Base-by-base conservation (phyloP, 2,797 vertebrate genomes). In the Eulemur coronatus region DNA sequence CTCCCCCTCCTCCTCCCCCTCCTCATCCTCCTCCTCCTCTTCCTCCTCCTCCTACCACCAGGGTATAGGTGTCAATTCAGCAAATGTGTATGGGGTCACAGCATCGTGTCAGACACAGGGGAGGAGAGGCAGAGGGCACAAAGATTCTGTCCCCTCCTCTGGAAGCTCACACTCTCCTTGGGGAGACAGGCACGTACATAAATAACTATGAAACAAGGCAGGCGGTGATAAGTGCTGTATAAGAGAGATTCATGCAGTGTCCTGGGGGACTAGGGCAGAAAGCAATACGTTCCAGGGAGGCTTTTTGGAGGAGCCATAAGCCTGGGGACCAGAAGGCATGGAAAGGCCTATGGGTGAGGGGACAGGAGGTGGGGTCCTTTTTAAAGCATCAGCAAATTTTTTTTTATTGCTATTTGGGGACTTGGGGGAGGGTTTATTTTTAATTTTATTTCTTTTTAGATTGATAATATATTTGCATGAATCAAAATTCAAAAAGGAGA, bases 181-280 rank as follows among this genome's bases (percentile, higher is more conserved):
- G 97, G 91, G 97, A 96, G 48, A 80, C 35, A 84, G 89, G 57
- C 84, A 69, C 72, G 61, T 88, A 91, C 95, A 93, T 95, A 97
- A 97, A 97, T 96, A 97, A 95, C 97, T 55, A 93, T 94, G 97
- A 97, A 85, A 72, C 89, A 46, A 96, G 93, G 95, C 96, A 96
- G 93, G 75, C 93, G 4, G 94, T 95, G 97, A 59, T 89, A 91
- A 96, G 95, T 93, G 94, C 94, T 75, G 55, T 84, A 80, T 93
- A 76, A 95, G 95, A 97, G 95, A 97, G 94, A 97, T 91, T 96
- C 97, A 96, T 91, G 91, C 70, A 33, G 57, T 2, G 0, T 96
- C 97, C 96, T 78, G 0, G 5, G 96, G 94, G 91, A 80, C 81
- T 4, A 0, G 90, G 73, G 55, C n/a, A 65, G 94, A 90, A 33